phyloP scores from a whole-genome alignment of 2,888 invertebrate genomes.

The Acanthoscelides obtectus region DNA sequence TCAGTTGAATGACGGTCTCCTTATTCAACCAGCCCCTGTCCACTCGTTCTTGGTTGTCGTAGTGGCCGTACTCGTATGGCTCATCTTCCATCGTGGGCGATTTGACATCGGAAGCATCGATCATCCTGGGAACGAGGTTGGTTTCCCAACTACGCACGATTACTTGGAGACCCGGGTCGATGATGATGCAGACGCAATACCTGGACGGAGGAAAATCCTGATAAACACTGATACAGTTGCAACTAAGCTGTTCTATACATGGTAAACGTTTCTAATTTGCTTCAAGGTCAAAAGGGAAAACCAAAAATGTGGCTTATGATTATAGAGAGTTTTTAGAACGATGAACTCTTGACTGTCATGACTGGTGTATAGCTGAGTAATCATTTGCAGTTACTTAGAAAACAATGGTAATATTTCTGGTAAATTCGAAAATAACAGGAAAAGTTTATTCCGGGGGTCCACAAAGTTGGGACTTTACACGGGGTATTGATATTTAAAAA shows the following conservation, averaged over 20 bases:
- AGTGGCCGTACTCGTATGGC: slow-evolving; percentile 64
- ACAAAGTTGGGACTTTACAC: no score
- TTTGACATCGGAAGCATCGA: slow-evolving; percentile 42
- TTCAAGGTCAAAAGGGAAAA: no score
- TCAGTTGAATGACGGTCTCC: slow-evolving; percentile 79
- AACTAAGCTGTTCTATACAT: background rate
- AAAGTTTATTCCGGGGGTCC: no score
- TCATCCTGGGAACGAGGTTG: slow-evolving; percentile 61
- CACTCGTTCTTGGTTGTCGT: slow-evolving; percentile 54
- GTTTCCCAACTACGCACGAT: slow-evolving; percentile 80
- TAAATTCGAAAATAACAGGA: no score
- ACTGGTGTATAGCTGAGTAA: no score
- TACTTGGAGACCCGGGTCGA: slow-evolving; percentile 55
- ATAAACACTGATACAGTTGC: background rate
- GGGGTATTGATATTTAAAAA: no score
- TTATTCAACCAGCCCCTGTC: slow-evolving; percentile 81
- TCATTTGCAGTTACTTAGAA: no score
- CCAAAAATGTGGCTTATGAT: no score
- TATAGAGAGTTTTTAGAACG: no score
- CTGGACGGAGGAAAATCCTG: background rate
- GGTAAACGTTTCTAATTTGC: no score
- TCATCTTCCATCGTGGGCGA: slow-evolving; percentile 35
- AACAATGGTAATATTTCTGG: no score
- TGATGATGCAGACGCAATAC: slow-evolving; percentile 61
- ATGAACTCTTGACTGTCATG: no score